Base-by-base conservation (phyloP, 2,797 vertebrate genomes). In the Chiroxiphia lanceolata region DNA sequence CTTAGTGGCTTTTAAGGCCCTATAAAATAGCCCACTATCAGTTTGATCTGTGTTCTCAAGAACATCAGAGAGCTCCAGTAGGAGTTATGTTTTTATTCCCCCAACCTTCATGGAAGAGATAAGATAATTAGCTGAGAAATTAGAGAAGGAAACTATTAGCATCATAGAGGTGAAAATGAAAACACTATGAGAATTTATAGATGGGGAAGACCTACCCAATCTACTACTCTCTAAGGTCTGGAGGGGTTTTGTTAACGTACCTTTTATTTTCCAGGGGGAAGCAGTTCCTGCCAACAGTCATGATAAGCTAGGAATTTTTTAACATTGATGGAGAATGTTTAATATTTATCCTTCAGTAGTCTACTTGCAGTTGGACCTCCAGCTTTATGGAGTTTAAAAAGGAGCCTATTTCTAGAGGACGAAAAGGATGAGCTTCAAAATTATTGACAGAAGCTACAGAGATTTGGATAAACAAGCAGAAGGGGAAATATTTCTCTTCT, bases 111-210 rank as follows among this genome's bases (percentile, higher is more conserved):
- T 72, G 93, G 47, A 95, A 89, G 92, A 96, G 98, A 98, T 98
- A 98, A 98, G 97, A 98, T 98, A 98, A 98, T 98, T 98, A 98
- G 97, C 97, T 97, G 92, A 97, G 98, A 99, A 99, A 98, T 98
- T 95, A 98, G 98, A 98, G 98, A 98, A 93, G 91, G 94, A 95
- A 93, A 83, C 90, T 96, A 96, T 98, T 97, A 97, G 93, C 78
- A 93, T 91, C 72, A 77, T 34, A 88, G 91, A 96, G 93, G 79
- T 94, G 89, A 95, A 96, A 97, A 93, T 6, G 19, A 96, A 95
- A 96, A 80, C 87, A 69, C 95, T 54, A 53, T 83, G 57, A 56
- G 20, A 64, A 87, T 83, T 78, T 71, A 34, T 15, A 68, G 74
- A 45, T 17, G 57, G 34, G 34, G 18, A 96, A 74, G 83, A 87